Conservation (phyloP, 2,113 vertebrate species). For the Aptenodytes forsteri region DNA sequence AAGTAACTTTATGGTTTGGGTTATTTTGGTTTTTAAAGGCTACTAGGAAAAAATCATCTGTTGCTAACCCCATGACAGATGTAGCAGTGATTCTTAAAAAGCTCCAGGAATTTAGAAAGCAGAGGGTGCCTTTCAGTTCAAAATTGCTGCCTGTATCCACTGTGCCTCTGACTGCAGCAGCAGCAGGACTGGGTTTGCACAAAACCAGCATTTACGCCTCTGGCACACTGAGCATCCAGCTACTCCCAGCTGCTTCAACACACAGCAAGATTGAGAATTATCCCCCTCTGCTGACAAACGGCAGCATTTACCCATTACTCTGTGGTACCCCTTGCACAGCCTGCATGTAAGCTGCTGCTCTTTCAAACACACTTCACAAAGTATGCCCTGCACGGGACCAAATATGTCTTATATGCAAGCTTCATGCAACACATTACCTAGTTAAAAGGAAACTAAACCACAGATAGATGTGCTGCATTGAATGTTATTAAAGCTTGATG, state of each 20-base stretch:
- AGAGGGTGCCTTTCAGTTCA: background rate
- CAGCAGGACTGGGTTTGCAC: background rate
- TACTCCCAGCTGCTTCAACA: background rate
- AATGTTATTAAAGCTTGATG: background rate
- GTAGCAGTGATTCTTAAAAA: background rate
- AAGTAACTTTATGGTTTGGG: background rate
- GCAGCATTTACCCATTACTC: background rate
- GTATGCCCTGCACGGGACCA: background rate
- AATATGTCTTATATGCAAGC: fast-evolving
- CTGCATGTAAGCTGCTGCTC: background rate
- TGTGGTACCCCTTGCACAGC: background rate
- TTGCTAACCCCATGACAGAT: background rate
- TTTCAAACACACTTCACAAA: background rate
- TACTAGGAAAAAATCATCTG: background rate
- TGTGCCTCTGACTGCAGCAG: background rate
- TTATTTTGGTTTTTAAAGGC: background rate
- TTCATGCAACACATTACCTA: background rate
- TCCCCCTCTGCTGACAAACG: background rate
- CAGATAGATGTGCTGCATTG: background rate
- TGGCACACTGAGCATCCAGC: background rate
- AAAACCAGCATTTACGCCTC: background rate
- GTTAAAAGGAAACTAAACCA: background rate
- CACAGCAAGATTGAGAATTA: background rate
- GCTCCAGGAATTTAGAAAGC: background rate
- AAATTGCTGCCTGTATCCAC: background rate